Base-by-base conservation (phyloP, 2,797 vertebrate genomes). In the Hypotaenidia okinawae region DNA sequence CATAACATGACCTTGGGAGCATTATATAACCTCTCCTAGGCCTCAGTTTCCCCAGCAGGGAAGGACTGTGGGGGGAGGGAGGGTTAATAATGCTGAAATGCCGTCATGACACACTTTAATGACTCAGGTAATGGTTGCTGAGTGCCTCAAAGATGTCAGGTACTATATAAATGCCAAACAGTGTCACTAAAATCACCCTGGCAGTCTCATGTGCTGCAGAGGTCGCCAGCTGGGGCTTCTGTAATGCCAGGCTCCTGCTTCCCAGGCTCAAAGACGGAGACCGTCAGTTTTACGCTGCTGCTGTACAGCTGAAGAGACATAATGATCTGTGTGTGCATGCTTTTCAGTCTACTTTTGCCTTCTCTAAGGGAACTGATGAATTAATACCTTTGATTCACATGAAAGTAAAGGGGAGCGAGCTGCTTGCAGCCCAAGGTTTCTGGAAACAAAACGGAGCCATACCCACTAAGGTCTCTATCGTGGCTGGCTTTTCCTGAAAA, bases 1-100 rank as follows among this genome's bases (percentile, higher is more conserved):
- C 18, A 3, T 90, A 66, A 64, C 18, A 2, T 95, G 89, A 94
- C 94, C 93, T 95, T 95, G 95, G 75, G 83, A 78, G 43, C 28
- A 27, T 95, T 92, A 84, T 47, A 58, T 89, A 90, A 91, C 28
- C 6, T 69, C n/a, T 84, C 28, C 57, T 64, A 82, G 88, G 72
- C 78, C 89, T 95, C 94, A 94, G 93, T 95, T 97, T 96, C 91
- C 90, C 84, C 41, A 68, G 23, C 39, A 85, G 37, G 78, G 64
- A 70, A 62, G n/a, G 49, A 68, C 16, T 3, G 5, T 3, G 5
- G 13, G 13, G 21, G 19, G 6, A 12, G 23, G 7, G 47, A 16
- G 11, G 2, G 47, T 45, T 74, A 37, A 32, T 64, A 87, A 39
- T 64, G 51, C 37, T 63, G 57, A 73, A 91, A 70, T 87, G 41